Conservation (phyloP, 1,140 invertebrate species). For the Batillaria attramentaria region DNA sequence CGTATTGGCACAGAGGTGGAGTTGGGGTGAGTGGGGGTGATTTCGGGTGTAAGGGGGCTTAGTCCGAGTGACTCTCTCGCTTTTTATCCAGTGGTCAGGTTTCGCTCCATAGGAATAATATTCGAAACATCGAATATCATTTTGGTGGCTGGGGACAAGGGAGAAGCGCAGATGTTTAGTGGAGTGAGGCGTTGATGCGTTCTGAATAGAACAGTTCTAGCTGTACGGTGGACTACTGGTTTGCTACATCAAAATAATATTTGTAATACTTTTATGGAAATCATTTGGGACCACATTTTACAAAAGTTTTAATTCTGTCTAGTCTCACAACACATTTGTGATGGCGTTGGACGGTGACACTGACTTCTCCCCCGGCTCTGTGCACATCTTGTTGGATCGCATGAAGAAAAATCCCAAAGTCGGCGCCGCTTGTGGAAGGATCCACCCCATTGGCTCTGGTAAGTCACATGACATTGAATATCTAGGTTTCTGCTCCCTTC, state of each 20-base stretch:
- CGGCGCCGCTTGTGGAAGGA: slow-evolving; percentile 76
- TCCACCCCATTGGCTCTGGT: slow-evolving; percentile 75
- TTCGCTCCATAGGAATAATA: too few species aligned
- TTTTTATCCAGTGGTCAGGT: too few species aligned
- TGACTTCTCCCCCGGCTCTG: slow-evolving; percentile 75
- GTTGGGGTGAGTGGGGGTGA: background rate
- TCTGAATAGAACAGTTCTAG: background rate
- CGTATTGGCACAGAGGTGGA: background rate
- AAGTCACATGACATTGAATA: background rate
- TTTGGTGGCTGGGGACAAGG: background rate
- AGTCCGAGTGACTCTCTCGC: too few species aligned
- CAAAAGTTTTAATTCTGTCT: too few species aligned
- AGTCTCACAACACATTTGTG: slow-evolving; percentile 76
- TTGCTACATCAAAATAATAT: slow-evolving; percentile 89
- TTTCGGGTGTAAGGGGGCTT: background rate
- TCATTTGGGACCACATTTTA: background rate
- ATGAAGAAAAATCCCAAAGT: slow-evolving; percentile 75
- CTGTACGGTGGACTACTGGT: background rate
- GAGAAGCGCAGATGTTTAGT: background rate
- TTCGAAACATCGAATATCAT: too few species aligned
- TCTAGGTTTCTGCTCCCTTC: background rate
- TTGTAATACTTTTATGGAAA: slow-evolving; percentile 62
- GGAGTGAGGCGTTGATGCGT: background rate
- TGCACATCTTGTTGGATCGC: slow-evolving; percentile 74
- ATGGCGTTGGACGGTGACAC: slow-evolving; percentile 76